Conservation (phyloP, 2,797 vertebrate genomes). For the Rhinogobio ventralis region DNA sequence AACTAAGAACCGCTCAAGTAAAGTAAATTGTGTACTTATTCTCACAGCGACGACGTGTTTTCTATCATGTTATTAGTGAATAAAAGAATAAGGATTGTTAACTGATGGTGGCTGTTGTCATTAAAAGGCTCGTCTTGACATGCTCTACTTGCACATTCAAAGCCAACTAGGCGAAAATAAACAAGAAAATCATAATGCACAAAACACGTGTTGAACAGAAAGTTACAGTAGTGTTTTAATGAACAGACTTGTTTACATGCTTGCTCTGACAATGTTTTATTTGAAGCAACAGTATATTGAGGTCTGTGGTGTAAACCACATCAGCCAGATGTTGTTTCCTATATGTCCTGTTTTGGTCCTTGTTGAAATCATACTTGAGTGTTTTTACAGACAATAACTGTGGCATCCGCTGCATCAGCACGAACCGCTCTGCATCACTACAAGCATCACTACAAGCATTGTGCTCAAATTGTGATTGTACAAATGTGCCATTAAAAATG, state of each 20-base stretch:
- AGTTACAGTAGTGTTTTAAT: neutral
- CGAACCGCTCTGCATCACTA: neutral
- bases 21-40: constrained; percentile 18
- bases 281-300: neutral
- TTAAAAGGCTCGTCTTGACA: constrained; percentile 11
- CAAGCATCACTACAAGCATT: neutral
- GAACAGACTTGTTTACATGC: neutral
- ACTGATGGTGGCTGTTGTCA: neutral
- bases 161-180: neutral
- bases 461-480: neutral
- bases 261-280: neutral
- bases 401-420: neutral
- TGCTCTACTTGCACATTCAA: constrained; percentile 4
- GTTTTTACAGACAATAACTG: neutral
- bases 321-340: neutral
- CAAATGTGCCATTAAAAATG: constrained; percentile 4
- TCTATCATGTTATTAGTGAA: constrained; percentile 30
- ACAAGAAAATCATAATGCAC: neutral
- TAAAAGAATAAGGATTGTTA: neutral
- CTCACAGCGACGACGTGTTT: neutral
- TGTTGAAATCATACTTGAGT: neutral
- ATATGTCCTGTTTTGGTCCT: neutral
- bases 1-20: constrained; percentile 20
- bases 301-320: constrained; percentile 2
- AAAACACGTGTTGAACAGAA: neutral